phyloP scores from a whole-genome alignment of 2,888 invertebrate species.

The Polylopha cassiicola region DNA sequence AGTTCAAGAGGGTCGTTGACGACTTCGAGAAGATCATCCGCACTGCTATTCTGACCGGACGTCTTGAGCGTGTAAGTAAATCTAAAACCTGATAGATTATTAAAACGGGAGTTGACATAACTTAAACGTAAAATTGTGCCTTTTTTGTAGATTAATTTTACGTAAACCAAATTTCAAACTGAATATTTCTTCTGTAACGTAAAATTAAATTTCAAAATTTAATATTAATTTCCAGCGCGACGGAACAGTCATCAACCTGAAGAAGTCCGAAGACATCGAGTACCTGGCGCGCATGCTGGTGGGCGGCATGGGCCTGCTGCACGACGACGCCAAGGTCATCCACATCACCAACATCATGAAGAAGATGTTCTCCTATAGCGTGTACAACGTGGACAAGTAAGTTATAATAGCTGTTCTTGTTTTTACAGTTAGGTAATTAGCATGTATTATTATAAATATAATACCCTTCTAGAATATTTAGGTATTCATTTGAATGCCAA shows the following conservation, averaged over 20 bases:
- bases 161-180: not conserved
- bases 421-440: not conserved
- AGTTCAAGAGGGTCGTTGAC: slow-evolving; percentile 47
- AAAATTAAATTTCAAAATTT: not conserved
- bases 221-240: slow-evolving; percentile 56
- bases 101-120: too few relatives aligned
- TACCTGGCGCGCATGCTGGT: slow-evolving; percentile 81
- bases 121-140: too few relatives aligned
- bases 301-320: slow-evolving; percentile 74
- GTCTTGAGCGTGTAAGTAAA: slow-evolving; percentile 54
- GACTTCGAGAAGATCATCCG: slow-evolving; percentile 72
- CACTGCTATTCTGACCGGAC: slow-evolving; percentile 62
- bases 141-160: too few relatives aligned
- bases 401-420: slow-evolving; percentile 25
- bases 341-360: slow-evolving; percentile 54
- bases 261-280: slow-evolving; percentile 81
- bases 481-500: too few relatives aligned
- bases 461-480: too few relatives aligned
- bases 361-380: slow-evolving; percentile 52
- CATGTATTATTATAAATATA: too few relatives aligned
- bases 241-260: slow-evolving; percentile 78
- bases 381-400: slow-evolving; percentile 63
- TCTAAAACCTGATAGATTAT: not conserved
- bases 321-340: slow-evolving; percentile 76
- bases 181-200: not conserved